Evolutionary conservation across 2,113 vertebrate species (phyloP).

Genomic region (Oreochromis spilurus): DNA sequence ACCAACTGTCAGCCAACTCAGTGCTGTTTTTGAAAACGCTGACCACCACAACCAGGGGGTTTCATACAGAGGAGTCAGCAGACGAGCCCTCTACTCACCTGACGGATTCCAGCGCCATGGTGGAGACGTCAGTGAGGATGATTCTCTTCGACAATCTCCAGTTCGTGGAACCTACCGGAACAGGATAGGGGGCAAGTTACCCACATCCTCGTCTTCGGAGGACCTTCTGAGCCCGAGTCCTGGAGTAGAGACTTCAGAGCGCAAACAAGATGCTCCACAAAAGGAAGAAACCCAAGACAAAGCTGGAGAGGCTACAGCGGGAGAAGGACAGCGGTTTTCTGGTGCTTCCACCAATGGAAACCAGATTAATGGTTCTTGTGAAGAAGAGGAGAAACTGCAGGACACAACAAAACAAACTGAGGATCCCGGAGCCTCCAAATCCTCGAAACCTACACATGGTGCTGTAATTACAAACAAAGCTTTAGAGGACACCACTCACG

Average conservation of each 20-base stretch:
- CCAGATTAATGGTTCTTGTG: slow-evolving; percentile 58
- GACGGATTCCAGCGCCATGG: slow-evolving; percentile 63
- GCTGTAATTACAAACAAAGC: slow-evolving; percentile 14
- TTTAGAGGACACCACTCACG: slow-evolving; percentile 16
- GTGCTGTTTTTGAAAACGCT: slow-evolving; percentile 89
- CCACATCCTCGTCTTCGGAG: slow-evolving; percentile 69
- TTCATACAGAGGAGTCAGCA: slow-evolving; percentile 67
- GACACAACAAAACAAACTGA: slow-evolving; percentile 25
- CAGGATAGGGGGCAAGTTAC: slow-evolving; percentile 60
- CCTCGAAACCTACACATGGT: slow-evolving; percentile 24
- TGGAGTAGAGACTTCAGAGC: slow-evolving; percentile 39
- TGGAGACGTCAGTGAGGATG: slow-evolving; percentile 73
- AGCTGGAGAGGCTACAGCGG: background rate
- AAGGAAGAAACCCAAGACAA: slow-evolving; percentile 30
- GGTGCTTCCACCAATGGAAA: slow-evolving; percentile 32
- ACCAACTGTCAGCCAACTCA: slow-evolving; percentile 94
- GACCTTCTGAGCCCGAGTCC: slow-evolving; percentile 70
- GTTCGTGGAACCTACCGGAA: slow-evolving; percentile 46
- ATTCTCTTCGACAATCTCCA: slow-evolving; percentile 71
- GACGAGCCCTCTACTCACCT: slow-evolving; percentile 77
- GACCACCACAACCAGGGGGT: slow-evolving; percentile 69
- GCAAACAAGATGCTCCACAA: background rate
- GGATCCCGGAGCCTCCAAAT: slow-evolving; percentile 30
- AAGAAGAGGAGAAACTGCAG: slow-evolving; percentile 54
- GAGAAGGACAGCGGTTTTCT: background rate